These are phyloP conservation scores for Ceratoteleas bidentatus DNA, from an alignment of 1,140 invertebrate genomes.

Conservation along the genomic window DNA sequence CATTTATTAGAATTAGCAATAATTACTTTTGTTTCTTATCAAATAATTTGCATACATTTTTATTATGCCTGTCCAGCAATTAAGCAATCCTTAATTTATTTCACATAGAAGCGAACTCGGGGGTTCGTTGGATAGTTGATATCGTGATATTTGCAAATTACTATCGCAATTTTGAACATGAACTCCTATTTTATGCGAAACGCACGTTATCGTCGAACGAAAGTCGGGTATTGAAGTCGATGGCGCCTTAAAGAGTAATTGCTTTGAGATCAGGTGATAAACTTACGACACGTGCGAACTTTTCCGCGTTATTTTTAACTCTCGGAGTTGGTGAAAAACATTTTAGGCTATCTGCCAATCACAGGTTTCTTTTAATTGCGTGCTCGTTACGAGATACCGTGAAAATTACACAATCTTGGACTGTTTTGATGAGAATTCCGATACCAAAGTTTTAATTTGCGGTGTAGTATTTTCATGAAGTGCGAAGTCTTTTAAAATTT, in stretches of 20 bases:
- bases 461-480: background rate
- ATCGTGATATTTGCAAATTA: no score
- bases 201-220: background rate
- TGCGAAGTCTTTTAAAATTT: background rate
- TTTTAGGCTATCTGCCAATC: constrained; percentile 45
- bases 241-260: constrained; percentile 32
- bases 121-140: no score
- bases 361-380: constrained; percentile 40
- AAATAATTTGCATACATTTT: no score
- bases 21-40: no score
- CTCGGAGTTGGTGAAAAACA: constrained; percentile 30
- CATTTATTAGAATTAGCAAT: no score
- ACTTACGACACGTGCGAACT: constrained; percentile 29
- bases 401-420: constrained; percentile 26
- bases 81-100: no score
- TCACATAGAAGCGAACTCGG: no score
- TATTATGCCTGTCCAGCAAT: no score
- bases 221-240: background rate
- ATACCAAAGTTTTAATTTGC: background rate
- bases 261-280: constrained; percentile 28
- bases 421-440: background rate
- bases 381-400: constrained; percentile 18
- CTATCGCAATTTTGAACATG: background rate
- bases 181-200: constrained; percentile 4
- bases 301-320: constrained; percentile 40